phyloP scores from a whole-genome alignment of 2,888 invertebrate genomes.

The Synergus itoensis region DNA sequence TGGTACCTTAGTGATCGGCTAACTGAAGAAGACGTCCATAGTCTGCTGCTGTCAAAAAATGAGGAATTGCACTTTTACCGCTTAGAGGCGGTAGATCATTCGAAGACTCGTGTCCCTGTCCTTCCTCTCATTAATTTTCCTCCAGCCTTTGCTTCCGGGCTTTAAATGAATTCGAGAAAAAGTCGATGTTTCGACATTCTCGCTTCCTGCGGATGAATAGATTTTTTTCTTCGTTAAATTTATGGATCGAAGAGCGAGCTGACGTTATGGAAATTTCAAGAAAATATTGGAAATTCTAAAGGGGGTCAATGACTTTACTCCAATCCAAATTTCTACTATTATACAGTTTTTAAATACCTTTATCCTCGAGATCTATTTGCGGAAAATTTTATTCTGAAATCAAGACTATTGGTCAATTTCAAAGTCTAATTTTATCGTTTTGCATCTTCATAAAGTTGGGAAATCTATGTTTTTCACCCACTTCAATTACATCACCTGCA shows the following conservation, averaged over 20 bases:
- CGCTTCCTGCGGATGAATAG: neutral
- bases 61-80: constrained; percentile 12
- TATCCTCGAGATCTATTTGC: no score
- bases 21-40: neutral
- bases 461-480: neutral
- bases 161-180: constrained; percentile 3
- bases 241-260: neutral
- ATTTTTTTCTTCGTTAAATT: neutral
- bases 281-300: no score
- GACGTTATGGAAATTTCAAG: no score
- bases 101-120: neutral
- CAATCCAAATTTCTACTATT: no score
- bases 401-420: no score
- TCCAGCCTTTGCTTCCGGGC: neutral
- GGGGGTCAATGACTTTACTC: no score
- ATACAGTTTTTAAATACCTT: no score
- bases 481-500: constrained; percentile 9
- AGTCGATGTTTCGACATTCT: neutral
- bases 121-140: neutral
- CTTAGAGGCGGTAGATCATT: neutral
- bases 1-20: constrained; percentile 3
- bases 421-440: no score
- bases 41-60: neutral
- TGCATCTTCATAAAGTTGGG: no score
- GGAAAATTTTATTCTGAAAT: no score